phyloP scores from a whole-genome alignment of 1,140 invertebrate species.

The Parasteatoda tepidariorum region DNA sequence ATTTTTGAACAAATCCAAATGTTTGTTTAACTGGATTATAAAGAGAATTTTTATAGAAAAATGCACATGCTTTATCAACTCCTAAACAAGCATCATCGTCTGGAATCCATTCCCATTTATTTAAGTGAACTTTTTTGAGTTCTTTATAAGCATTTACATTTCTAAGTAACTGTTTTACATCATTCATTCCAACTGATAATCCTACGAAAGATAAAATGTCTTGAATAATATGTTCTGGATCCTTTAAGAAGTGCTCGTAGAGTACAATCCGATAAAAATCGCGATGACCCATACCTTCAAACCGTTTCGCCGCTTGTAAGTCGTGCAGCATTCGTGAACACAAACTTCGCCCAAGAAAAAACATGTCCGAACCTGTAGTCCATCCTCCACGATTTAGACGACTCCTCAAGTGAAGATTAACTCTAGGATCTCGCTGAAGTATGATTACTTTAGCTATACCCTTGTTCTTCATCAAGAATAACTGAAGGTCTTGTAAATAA shows the following conservation, averaged over 20 bases:
- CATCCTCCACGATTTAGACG: background rate
- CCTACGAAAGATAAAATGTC: conserved; percentile 39
- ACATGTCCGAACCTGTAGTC: conserved; percentile 40
- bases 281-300: conserved; percentile 14
- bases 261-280: conserved; percentile 50
- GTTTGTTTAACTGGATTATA: conserved; percentile 40
- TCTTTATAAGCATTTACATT: conserved; percentile 18
- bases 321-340: conserved; percentile 54
- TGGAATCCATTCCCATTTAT: conserved; percentile 47
- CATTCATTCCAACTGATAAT: background rate
- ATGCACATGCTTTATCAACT: conserved; percentile 37
- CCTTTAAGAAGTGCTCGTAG: conserved; percentile 51
- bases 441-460: conserved; percentile 27
- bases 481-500: conserved; percentile 43
- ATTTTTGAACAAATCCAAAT: conserved; percentile 8
- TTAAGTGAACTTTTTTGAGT: background rate
- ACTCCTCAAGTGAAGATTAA: conserved; percentile 23
- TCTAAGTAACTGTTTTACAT: conserved; percentile 3
- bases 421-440: conserved; percentile 33
- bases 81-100: conserved; percentile 34
- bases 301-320: background rate
- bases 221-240: conserved; percentile 30
- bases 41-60: conserved; percentile 42
- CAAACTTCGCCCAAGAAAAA: conserved; percentile 45
- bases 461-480: conserved; percentile 19